phyloP scores from a whole-genome alignment of 2,113 vertebrate species.

The Empidonax alnorum region DNA sequence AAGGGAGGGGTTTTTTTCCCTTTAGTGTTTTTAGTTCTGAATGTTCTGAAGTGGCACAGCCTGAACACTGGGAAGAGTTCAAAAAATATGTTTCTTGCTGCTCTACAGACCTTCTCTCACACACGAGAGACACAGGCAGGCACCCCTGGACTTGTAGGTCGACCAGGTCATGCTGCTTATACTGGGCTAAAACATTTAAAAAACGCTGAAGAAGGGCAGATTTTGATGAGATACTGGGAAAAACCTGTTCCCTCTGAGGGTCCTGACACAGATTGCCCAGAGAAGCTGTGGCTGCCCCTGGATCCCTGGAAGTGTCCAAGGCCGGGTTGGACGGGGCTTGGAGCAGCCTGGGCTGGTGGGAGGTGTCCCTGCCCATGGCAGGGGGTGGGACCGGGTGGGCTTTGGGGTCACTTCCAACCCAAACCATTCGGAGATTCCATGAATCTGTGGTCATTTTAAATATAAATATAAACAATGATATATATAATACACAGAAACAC shows the following conservation, averaged over 20 bases:
- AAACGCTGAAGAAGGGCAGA: neutral
- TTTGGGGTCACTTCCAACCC: neutral
- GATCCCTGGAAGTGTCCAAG: neutral
- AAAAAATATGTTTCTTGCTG: neutral
- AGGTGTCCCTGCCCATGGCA: neutral
- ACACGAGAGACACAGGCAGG: neutral
- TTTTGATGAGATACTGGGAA: neutral
- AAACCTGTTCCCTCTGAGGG: neutral
- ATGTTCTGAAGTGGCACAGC: conserved; percentile 42
- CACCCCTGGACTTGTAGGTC: rapidly evolving
- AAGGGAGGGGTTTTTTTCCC: conserved; percentile 45
- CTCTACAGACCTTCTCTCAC: neutral
- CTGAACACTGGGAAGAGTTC: conserved; percentile 25
- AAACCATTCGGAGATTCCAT: neutral
- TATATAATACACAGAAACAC: no score
- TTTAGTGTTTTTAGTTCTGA: conserved; percentile 54
- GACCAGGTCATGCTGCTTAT: neutral
- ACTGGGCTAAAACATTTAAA: neutral
- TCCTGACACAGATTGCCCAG: neutral
- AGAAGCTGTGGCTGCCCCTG: neutral
- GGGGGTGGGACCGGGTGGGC: rapidly evolving
- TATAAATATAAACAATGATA: no score
- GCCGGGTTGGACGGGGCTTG: neutral
- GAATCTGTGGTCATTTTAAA: neutral
- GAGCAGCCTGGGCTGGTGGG: neutral